These are phyloP conservation scores for Apaloderma vittatum DNA, from an alignment of 2,113 vertebrate species.

Conservation along the genomic window DNA sequence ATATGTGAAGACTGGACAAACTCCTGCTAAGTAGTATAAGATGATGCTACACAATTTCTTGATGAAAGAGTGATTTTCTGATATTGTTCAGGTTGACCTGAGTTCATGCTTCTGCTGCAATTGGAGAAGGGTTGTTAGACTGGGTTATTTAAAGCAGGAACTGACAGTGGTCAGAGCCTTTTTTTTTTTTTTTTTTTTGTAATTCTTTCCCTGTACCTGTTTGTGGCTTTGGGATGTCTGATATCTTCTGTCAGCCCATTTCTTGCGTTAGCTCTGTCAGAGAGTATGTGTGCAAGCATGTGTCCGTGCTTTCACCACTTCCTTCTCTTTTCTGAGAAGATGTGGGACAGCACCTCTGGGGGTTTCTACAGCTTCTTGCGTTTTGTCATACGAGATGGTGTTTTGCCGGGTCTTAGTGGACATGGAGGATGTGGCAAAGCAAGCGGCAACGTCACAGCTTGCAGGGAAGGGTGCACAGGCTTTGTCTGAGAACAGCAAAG, in stretches of 20 bases:
- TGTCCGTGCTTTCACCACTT: slow-evolving; percentile 23
- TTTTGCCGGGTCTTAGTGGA: neutral
- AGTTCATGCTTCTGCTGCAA: neutral
- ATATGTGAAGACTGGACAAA: neutral
- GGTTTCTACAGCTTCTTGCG: neutral
- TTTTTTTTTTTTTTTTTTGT: too few species aligned
- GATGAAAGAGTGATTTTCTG: neutral
- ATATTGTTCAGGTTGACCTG: neutral
- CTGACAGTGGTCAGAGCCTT: neutral
- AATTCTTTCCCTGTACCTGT: neutral
- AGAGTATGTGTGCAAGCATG: neutral
- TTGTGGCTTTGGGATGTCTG: neutral
- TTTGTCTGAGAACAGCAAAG: neutral
- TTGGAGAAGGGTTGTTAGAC: neutral
- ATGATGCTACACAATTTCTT: neutral
- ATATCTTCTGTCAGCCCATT: neutral
- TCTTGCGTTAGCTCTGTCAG: neutral
- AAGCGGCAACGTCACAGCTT: neutral
- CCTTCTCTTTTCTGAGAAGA: slow-evolving; percentile 54
- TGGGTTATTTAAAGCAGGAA: neutral
- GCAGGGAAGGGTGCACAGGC: neutral
- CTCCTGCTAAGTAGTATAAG: neutral
- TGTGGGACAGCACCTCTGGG: neutral
- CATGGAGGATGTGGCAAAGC: neutral
- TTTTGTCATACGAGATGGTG: accelerated